Evolutionary conservation across 2,797 vertebrate genomes (phyloP), one percentile per base, ranked within the genome.

Genomic region (Crypturellus tataupa): DNA sequence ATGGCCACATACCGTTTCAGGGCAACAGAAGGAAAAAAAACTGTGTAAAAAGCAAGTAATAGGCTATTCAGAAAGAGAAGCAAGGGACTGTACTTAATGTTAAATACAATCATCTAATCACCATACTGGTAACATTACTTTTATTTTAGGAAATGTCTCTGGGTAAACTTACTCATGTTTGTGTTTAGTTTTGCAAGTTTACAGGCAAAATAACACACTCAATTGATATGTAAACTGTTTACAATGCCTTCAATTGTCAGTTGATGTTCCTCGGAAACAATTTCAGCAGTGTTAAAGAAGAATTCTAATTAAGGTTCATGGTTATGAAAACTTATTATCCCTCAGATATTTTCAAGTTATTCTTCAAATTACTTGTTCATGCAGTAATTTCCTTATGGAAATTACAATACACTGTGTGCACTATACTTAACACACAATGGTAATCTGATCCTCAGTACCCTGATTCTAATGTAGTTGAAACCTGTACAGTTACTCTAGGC

Each of bases 401-500:
- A 49, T 8, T 1, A 3, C 63, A 53, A 56, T 31, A 5, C 5
- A 10, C 53, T 44, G 42, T 42, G 42, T 44, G 37, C 11, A 39
- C 11, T 44, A 18, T 18, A 18, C 17, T 51, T 31, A 5, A 5
- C 3, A 9, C 55, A 17, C 1, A 1, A 40, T 29, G 6, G 23
- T 65, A 55, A 51, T 0, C 0, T 82, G 23, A 51, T 62, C 37
- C 14, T 81, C 20, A 44, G 5, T 44, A 69, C 75, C 4, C 53
- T 10, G 10, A 62, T 47, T 21, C 19, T 75, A 7, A 4, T 47
- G 12, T 46, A 51, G 69, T 51, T 72, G 33, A 55, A 42, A 60
- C 3, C 1, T 77, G 3, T 60, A 20, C 5, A 31, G 53, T 31
- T 55, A 55, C 53, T 55, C 29, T 0, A 1, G 10, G 3, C 17